Evolutionary conservation across 2,113 vertebrate genomes (phyloP), one percentile per base, ranked within the genome.

Genomic region (Symphodus melops): DNA sequence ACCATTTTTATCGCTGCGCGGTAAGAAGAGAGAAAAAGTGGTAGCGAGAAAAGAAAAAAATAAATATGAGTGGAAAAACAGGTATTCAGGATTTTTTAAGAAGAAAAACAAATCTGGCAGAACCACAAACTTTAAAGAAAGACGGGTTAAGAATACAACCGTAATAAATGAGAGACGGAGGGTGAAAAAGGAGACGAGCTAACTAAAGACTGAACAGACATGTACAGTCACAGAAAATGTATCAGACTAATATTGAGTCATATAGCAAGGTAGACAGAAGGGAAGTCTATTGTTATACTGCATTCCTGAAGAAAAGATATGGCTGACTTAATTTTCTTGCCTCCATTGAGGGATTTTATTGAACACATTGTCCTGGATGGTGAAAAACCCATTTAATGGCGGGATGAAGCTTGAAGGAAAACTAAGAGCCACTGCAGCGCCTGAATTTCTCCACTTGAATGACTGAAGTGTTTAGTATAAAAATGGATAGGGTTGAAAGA

Each of bases 151-250:
- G 37, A 56, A 37, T 42, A 16, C 48, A 49, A 17, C 14, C 57
- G 42, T 19, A 76, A 58, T 46, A 65, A 52, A 56, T 25, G 23
- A 52, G 51, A 59, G 9, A 39, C 16, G 16, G 46, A 17, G 14
- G 14, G 6, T 17, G 17, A 48, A 2, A 33, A 7, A 5, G 17
- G 17, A 17, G 16, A 48, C 4, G 46, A 17, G 46, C 8, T 48
- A 19, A 48, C 46, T 5, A 48, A 48, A 48, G 46, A 48, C 1
- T 10, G 39, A 11, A n/a, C n/a, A n/a, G 9, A 41, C 7, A 41
- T 33, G 28, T 33, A 33, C 9, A 48, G 46, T 48, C 46, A 48
- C 14, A 8, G 16, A 48, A 48, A 8, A 48, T 48, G 14, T 48
- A 5, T 17, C 46, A 19, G 19, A 44, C 19, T 42, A 8, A 28